Evolutionary conservation across 2,113 vertebrate species (phyloP).

Genomic region (Macquaria ambigua): DNA sequence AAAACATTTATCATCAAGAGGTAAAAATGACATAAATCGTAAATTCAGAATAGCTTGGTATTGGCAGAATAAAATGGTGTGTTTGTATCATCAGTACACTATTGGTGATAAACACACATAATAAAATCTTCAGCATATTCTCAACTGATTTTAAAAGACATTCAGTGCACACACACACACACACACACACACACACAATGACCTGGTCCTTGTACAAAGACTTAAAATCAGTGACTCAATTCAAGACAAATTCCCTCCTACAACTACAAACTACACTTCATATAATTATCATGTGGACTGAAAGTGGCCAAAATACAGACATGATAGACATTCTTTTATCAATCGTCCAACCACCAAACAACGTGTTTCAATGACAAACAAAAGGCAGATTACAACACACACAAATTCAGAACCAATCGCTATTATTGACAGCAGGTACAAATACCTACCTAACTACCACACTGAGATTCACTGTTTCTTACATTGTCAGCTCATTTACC

Average conservation of each 20-base stretch:
- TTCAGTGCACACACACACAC: neutral
- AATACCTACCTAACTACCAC: constrained; percentile 15
- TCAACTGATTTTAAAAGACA: neutral
- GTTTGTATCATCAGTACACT: neutral
- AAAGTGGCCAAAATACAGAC: neutral
- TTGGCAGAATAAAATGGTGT: neutral
- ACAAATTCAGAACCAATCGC: neutral
- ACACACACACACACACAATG: neutral
- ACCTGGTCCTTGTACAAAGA: neutral
- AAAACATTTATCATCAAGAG: neutral
- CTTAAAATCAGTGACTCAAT: neutral
- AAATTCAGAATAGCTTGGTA: neutral
- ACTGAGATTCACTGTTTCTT: neutral
- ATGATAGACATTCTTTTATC: neutral
- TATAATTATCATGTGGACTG: neutral
- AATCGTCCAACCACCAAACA: neutral
- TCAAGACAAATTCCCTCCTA: neutral
- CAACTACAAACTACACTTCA: neutral
- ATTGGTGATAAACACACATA: neutral
- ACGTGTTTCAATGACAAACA: neutral
- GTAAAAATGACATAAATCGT: neutral
- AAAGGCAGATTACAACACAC: constrained; percentile 16
- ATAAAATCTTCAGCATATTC: neutral
- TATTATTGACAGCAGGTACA: neutral
- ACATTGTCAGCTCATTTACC: neutral